phyloP scores from a whole-genome alignment of 2,113 vertebrate genomes.

The Aix galericulata region DNA sequence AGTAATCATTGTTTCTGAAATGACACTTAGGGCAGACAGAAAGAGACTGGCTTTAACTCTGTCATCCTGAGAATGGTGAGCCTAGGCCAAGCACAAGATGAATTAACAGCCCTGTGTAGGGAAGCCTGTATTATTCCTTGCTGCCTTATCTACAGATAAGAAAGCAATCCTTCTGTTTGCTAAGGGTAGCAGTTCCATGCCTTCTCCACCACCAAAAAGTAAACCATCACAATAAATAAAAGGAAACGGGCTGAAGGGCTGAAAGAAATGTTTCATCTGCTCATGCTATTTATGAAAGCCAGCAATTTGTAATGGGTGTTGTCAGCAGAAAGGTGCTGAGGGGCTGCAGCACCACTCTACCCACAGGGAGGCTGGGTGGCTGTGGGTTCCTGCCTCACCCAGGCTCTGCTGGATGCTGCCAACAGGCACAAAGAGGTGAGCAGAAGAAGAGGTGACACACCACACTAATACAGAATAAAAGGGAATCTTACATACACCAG shows the following conservation, averaged over 20 bases:
- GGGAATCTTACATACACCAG: slow-evolving; percentile 11
- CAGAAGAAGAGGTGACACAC: background rate
- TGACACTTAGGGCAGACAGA: background rate
- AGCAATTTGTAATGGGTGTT: slow-evolving; percentile 22
- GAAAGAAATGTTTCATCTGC: background rate
- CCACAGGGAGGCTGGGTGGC: background rate
- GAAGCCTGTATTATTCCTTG: background rate
- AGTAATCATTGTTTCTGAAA: background rate
- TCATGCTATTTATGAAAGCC: slow-evolving; percentile 11
- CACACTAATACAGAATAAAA: slow-evolving; percentile 48
- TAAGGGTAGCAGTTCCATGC: background rate
- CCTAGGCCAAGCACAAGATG: background rate
- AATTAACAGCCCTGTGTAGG: background rate
- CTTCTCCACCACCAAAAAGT: background rate
- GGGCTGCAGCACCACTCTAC: background rate
- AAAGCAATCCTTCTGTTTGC: background rate
- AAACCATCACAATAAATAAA: slow-evolving; percentile 29
- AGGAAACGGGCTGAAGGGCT: background rate
- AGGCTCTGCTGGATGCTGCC: slow-evolving; percentile 14
- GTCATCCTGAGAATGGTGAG: background rate
- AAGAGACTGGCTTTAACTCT: background rate
- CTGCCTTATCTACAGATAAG: background rate
- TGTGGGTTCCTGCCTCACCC: background rate
- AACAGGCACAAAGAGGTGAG: slow-evolving; percentile 28
- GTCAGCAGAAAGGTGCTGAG: background rate